phyloP scores from a whole-genome alignment of 1,140 invertebrate species.

The Drosophila setifemur region DNA sequence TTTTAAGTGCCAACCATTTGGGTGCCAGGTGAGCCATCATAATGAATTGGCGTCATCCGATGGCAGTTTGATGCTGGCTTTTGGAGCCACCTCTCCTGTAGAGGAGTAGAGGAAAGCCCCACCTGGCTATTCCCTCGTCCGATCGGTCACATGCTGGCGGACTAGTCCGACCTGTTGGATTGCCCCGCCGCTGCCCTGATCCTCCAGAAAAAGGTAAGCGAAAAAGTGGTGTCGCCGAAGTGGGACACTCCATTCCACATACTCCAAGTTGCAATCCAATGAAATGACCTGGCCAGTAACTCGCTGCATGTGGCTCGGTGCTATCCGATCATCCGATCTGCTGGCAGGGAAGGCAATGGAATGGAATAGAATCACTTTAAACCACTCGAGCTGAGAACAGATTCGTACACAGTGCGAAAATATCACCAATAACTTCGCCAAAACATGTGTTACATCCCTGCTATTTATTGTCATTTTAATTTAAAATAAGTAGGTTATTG shows the following conservation, averaged over 20 bases:
- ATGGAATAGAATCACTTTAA: background rate
- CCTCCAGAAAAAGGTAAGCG: slow-evolving; percentile 31
- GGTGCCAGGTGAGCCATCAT: background rate
- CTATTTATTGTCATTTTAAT: too few relatives aligned
- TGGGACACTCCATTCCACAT: slow-evolving; percentile 19
- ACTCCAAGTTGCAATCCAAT: background rate
- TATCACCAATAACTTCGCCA: background rate
- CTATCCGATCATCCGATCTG: background rate
- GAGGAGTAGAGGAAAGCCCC: too few relatives aligned
- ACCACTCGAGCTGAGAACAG: slow-evolving; percentile 10
- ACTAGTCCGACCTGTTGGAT: slow-evolving; percentile 37
- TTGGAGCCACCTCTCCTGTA: background rate
- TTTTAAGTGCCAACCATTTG: background rate
- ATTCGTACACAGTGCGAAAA: background rate
- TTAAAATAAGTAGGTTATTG: too few relatives aligned
- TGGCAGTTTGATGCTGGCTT: background rate
- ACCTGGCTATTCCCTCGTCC: too few relatives aligned
- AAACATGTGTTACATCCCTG: too few relatives aligned
- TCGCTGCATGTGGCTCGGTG: background rate
- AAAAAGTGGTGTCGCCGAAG: slow-evolving; percentile 13
- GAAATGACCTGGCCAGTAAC: slow-evolving; percentile 38
- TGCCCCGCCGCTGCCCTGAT: slow-evolving; percentile 4
- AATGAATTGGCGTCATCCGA: background rate
- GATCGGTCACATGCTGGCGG: background rate
- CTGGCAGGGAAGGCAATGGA: background rate